These are phyloP conservation scores for Macaca fascicularis DNA, from an alignment of 2,113 vertebrate genomes.

Conservation along the genomic window DNA sequence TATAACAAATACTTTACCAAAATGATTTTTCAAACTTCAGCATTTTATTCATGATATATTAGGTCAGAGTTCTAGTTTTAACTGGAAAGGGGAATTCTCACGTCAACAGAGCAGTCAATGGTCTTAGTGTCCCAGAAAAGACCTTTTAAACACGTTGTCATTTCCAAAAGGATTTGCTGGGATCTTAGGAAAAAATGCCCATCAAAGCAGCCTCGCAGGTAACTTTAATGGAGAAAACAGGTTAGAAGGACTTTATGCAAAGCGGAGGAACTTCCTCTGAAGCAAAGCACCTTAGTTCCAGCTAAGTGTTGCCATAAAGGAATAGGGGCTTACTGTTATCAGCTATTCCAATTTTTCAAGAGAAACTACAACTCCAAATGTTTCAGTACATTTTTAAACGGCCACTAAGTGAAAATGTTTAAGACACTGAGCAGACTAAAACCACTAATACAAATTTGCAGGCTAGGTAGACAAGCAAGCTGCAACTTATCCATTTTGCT, in stretches of 20 bases:
- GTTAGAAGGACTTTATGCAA: neutral
- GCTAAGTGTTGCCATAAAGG: neutral
- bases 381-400: neutral
- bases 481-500: neutral
- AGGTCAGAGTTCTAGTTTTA: constrained; percentile 15
- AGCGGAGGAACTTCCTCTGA: neutral
- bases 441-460: neutral
- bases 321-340: neutral
- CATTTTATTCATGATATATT: constrained; percentile 38
- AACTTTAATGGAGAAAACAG: neutral
- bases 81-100: constrained; percentile 13
- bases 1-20: constrained; percentile 75
- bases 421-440: neutral
- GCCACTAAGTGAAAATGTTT: neutral
- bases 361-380: neutral
- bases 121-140: neutral
- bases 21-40: constrained; percentile 61
- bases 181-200: neutral
- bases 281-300: neutral
- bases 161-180: neutral
- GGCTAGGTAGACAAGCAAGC: neutral
- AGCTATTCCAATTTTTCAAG: neutral
- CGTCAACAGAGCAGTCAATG: neutral
- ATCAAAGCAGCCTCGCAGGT: neutral
- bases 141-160: neutral